Conservation (phyloP, 2,113 vertebrate species). For the Himantopus leucocephalus region DNA sequence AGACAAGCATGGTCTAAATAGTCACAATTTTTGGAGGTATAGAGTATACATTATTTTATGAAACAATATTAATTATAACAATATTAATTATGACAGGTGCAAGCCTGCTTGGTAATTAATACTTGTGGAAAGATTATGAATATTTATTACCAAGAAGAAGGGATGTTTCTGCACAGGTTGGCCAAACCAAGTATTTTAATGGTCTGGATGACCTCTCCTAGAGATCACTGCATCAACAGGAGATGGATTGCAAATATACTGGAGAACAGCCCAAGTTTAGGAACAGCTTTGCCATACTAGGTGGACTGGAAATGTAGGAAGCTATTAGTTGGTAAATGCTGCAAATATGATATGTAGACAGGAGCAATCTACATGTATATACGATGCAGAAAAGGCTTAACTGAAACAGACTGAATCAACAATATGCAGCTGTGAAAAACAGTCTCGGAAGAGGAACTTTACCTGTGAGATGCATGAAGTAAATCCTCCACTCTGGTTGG, state of each 20-base stretch:
- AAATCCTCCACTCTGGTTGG: not conserved
- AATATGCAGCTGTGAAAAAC: accelerated
- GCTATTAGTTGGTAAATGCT: not conserved
- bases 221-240: not conserved
- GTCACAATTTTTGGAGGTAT: accelerated
- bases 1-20: not conserved
- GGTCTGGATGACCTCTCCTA: not conserved
- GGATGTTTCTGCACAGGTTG: not conserved
- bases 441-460: not conserved
- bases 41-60: not conserved
- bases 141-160: not conserved
- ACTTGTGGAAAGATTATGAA: not conserved
- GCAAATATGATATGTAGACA: accelerated
- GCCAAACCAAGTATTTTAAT: not conserved
- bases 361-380: accelerated
- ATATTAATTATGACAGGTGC: not conserved
- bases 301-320: not conserved
- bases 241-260: not conserved
- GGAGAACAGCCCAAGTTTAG: not conserved
- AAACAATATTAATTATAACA: not conserved
- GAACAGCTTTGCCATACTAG: not conserved
- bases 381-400: accelerated
- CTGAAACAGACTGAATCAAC: not conserved
- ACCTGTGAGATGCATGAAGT: no score
- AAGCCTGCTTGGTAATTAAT: not conserved